These are phyloP conservation scores for Dryococelus australis DNA, from an alignment of 2,888 invertebrate species.

Conservation along the genomic window DNA sequence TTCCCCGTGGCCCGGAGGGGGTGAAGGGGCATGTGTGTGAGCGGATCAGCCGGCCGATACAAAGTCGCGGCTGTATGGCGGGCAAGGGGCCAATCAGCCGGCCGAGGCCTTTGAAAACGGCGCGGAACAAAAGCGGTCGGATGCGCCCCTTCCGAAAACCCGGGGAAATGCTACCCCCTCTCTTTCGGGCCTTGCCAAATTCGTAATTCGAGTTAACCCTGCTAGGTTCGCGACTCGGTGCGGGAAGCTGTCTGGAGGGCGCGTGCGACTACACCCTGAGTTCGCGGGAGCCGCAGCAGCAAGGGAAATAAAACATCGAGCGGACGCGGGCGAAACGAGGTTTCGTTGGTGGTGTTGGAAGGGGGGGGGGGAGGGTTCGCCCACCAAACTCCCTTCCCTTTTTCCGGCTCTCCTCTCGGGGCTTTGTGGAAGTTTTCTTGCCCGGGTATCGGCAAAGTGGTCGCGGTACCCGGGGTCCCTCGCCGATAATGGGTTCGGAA, in stretches of 20 bases:
- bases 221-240: too few relatives aligned
- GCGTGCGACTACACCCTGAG: background rate
- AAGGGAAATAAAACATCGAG: too few relatives aligned
- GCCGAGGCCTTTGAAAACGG: background rate
- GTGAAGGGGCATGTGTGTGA: background rate
- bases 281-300: background rate
- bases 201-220: conserved; percentile 4
- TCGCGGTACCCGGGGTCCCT: background rate
- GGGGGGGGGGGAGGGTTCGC: too few relatives aligned
- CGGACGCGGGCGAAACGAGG: too few relatives aligned
- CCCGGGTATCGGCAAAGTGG: background rate
- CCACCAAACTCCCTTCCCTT: too few relatives aligned
- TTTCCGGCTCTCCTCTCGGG: too few relatives aligned
- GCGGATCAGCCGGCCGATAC: background rate
- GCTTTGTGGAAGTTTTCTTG: too few relatives aligned
- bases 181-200: background rate
- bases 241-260: background rate
- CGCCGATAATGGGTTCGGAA: background rate
- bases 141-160: background rate
- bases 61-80: background rate
- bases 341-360: too few relatives aligned
- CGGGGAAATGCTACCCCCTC: background rate
- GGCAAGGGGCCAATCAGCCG: background rate
- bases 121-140: background rate
- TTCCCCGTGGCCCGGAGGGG: background rate